Percentiles rank a stretch among this genome's conserved stretches.
Evolutionary conservation across 1,140 invertebrate genomes (phyloP).

Genomic region (Aphidius gifuensis): DNA sequence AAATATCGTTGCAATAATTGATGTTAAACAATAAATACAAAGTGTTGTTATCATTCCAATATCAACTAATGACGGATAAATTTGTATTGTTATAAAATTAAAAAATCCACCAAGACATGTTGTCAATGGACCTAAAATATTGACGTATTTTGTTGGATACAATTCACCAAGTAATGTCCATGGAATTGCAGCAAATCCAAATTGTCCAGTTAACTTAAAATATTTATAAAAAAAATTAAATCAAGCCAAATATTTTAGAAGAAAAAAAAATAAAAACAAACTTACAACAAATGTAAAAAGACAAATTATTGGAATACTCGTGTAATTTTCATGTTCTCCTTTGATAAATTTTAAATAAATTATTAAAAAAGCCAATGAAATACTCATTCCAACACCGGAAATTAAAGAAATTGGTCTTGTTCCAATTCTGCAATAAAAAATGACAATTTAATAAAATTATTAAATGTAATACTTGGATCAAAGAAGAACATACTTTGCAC

Average conservation of each 20-base stretch:
- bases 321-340: not conserved
- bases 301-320: conserved; percentile 20
- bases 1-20: conserved; percentile 25
- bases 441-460: conserved; percentile 14
- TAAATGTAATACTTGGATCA: conserved; percentile 30
- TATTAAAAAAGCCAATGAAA: conserved; percentile 54
- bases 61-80: conserved; percentile 28
- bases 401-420: conserved; percentile 54
- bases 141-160: conserved; percentile 28
- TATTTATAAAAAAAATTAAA: not conserved
- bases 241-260: not conserved
- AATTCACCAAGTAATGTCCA: conserved; percentile 31
- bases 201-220: conserved; percentile 24
- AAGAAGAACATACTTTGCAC: conserved; percentile 22
- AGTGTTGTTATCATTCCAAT: conserved; percentile 10
- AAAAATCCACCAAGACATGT: conserved; percentile 23
- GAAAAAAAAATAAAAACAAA: conserved; percentile 2
- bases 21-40: conserved; percentile 27
- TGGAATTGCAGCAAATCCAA: conserved; percentile 27
- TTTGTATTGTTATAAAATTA: conserved; percentile 22
- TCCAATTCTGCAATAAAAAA: conserved; percentile 44
- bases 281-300: conserved; percentile 27
- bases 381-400: conserved; percentile 58
- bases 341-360: conserved; percentile 36
- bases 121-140: conserved; percentile 27